phyloP scores from a whole-genome alignment of 1,140 invertebrate genomes.

The Elymnias hypermnestra region DNA sequence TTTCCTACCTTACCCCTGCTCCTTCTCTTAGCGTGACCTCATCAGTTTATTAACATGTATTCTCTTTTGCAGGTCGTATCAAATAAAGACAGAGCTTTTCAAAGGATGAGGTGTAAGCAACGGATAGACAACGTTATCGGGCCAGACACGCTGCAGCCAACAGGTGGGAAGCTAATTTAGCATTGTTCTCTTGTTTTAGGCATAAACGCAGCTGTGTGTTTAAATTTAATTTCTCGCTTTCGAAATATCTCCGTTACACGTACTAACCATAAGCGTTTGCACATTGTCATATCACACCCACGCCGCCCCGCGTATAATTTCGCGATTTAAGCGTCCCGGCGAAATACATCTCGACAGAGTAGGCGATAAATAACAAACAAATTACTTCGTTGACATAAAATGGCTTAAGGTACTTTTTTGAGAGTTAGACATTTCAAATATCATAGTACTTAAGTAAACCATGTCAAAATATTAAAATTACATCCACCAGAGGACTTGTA shows the following conservation, averaged over 20 bases:
- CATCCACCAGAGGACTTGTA: no score
- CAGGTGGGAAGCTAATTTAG: constrained; percentile 42
- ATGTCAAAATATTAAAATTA: no score
- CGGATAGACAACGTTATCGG: constrained; percentile 48
- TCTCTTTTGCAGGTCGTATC: constrained; percentile 30
- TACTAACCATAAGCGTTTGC: constrained; percentile 35
- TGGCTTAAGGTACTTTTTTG: background rate
- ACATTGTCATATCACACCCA: constrained; percentile 64
- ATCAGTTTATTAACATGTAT: constrained; percentile 8
- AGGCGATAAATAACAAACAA: constrained; percentile 64
- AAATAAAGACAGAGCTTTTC: constrained; percentile 38
- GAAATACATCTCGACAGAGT: constrained; percentile 52
- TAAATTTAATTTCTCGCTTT: constrained; percentile 14
- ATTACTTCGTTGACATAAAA: constrained; percentile 42
- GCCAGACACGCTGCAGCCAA: constrained; percentile 49
- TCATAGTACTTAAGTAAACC: no score
- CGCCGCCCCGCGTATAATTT: constrained; percentile 53
- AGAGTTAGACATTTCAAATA: no score
- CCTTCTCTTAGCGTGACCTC: no score
- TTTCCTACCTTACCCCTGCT: no score
- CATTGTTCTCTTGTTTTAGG: constrained; percentile 6
- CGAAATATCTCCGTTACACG: constrained; percentile 15
- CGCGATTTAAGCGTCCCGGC: constrained; percentile 52
- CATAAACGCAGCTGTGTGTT: constrained; percentile 3
- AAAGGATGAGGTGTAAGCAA: constrained; percentile 71